Conservation (phyloP, 2,797 vertebrate genomes). For the Sebastes minor region DNA sequence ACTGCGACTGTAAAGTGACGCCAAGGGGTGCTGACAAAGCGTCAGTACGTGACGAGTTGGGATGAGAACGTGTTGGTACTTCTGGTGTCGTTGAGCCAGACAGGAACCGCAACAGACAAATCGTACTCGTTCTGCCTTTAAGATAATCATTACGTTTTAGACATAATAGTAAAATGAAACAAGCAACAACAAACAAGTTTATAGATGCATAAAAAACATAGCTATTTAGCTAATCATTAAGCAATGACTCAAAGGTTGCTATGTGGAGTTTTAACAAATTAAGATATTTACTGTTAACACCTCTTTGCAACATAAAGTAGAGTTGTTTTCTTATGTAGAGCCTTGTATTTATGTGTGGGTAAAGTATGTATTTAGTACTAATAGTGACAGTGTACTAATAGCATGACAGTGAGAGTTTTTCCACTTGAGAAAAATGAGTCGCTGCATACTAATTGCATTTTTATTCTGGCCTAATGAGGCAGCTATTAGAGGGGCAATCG, state of each 20-base stretch:
- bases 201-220: too few species aligned
- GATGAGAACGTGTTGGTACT: too few species aligned
- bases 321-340: neutral
- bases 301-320: neutral
- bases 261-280: neutral
- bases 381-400: neutral
- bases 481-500: neutral
- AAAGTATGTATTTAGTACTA: neutral
- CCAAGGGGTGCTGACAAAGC: too few species aligned
- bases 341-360: neutral
- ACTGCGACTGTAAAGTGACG: too few species aligned
- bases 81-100: too few species aligned
- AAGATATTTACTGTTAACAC: neutral
- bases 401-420: neutral
- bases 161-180: too few species aligned
- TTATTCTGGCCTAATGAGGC: slow-evolving; percentile 9
- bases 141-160: neutral
- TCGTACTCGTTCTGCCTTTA: too few species aligned
- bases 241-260: too few species aligned
- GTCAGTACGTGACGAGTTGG: too few species aligned
- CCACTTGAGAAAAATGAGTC: neutral
- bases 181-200: too few species aligned
- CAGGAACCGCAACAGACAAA: too few species aligned
- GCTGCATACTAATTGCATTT: neutral
- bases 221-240: too few species aligned